Evolutionary conservation across 2,888 invertebrate species (phyloP), one percentile per base, ranked within the genome.

Genomic region (Epistrophe eligans): DNA sequence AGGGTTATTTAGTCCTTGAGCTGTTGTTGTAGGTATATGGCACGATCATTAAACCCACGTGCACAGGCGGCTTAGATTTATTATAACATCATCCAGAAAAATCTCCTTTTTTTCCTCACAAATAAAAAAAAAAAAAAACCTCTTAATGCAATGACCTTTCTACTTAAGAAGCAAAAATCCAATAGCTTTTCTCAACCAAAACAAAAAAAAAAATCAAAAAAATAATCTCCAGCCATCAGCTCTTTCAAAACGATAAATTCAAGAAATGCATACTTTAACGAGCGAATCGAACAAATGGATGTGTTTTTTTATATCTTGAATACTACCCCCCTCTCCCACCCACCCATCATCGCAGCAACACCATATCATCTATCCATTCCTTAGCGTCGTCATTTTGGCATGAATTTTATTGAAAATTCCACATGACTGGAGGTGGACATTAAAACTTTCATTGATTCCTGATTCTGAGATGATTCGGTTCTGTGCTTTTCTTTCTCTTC

Each of bases 391-490:
- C 15, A 50, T 60, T 81, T 72, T 82, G 79, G 87, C 79, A 79
- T 87, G 83, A 76, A 79, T 87, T 87, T 87, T 87, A 87, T 87
- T 87, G 87, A 79, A 87, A 87, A 83, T 87, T 87, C 87, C 83
- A 83, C 87, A 87, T 87, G 87, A 83, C 71, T 83, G 87, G 83
- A 83, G 83, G 76, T 83, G 87, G 83, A 87, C 87, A 87, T 87
- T 87, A 87, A 87, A 87, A 87, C 79, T 83, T 87, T 79, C 82
- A 87, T 87, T 79, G 87, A 83, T 79, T 87, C 64, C 67, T 19
- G 57, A 58, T 70, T 74, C 58, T 58, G 8, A 15, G 28, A 58
- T 15, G 28, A 71, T 70, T 64, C 32, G 64, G 35, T 66, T 50
- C 40, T 48, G n/a, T 55, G 35, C 17, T 38, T 66, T 72, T 28